A percentile compares a stretch with the other conserved stretches of the same genome.
Conservation (phyloP, 2,113 vertebrate species). For the Eurystomus gularis region DNA sequence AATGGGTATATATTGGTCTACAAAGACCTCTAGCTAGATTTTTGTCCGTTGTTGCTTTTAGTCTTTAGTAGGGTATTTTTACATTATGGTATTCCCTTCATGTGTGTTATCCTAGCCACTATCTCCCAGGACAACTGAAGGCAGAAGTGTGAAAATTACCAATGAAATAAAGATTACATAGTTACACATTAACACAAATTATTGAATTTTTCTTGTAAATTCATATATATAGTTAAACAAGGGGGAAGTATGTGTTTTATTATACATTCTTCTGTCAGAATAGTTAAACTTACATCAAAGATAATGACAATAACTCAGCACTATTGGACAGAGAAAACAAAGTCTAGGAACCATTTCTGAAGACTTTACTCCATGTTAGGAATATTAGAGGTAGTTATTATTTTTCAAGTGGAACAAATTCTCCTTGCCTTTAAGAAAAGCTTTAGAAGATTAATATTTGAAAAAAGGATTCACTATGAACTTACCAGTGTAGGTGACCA, state of each 20-base stretch:
- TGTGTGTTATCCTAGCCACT: neutral
- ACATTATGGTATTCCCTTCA: neutral
- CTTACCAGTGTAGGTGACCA: neutral
- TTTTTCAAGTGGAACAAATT: neutral
- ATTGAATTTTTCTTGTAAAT: neutral
- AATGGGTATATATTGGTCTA: neutral
- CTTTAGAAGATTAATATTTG: neutral
- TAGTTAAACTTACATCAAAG: neutral
- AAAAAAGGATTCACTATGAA: neutral
- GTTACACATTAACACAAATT: neutral
- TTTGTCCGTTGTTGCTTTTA: neutral
- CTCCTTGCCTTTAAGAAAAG: neutral
- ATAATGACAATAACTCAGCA: neutral
- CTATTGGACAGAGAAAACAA: neutral
- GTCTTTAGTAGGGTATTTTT: neutral
- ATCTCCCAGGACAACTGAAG: neutral
- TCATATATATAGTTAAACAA: neutral
- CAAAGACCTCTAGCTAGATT: neutral
- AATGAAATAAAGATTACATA: neutral
- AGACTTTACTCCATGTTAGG: neutral
- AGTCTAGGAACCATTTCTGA: neutral
- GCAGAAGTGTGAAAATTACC: neutral
- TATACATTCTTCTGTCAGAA: neutral
- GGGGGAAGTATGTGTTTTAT: neutral
- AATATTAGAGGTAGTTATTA: neutral